Evolutionary conservation across 1,140 invertebrate species (phyloP).

Genomic region (Hydropsyche tenuis): DNA sequence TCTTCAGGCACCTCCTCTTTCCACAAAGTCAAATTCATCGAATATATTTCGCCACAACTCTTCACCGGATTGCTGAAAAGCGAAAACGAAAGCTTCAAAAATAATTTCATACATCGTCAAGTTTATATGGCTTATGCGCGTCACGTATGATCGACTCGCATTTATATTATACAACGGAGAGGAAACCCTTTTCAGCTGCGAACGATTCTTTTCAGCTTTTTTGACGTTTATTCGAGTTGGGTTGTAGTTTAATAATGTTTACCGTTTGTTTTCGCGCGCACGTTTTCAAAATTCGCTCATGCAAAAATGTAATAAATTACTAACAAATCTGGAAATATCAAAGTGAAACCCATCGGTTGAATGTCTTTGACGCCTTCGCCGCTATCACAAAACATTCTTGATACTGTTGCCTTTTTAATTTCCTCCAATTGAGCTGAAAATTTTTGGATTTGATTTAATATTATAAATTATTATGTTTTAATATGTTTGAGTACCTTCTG

Average conservation of each 20-base stretch:
- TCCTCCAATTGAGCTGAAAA: conserved; percentile 78
- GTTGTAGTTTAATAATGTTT: no score
- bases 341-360: neutral
- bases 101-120: no score
- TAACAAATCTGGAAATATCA: conserved; percentile 1
- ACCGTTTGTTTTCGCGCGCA: no score
- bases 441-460: neutral
- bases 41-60: neutral
- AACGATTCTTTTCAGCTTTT: no score
- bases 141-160: no score
- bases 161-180: no score
- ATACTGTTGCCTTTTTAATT: conserved; percentile 71
- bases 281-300: no score
- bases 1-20: neutral
- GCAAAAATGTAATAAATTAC: neutral
- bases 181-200: no score
- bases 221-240: no score
- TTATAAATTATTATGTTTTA: neutral
- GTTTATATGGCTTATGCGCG: no score
- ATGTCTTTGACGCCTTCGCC: conserved; percentile 59
- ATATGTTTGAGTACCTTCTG: conserved; percentile 50
- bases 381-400: conserved; percentile 77
- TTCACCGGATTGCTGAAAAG: neutral
- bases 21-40: neutral
- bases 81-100: neutral